Conservation (phyloP, 2,113 vertebrate species). For the Prunella fulvescens region DNA sequence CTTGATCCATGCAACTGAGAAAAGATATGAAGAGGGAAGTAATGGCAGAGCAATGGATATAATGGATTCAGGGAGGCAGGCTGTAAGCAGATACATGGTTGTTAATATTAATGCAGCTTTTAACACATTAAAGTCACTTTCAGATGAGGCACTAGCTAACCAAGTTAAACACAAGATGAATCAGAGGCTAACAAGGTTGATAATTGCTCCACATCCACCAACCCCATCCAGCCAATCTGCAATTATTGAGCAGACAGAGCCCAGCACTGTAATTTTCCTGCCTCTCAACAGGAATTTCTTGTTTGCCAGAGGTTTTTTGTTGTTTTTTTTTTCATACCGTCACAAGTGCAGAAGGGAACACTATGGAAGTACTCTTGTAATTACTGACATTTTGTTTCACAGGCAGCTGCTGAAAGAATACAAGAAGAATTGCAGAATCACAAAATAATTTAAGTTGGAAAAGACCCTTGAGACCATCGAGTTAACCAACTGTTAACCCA, state of each 20-base stretch:
- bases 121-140: not conserved
- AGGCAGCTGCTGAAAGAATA: not conserved
- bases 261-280: not conserved
- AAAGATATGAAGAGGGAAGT: not conserved
- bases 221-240: not conserved
- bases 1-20: not conserved
- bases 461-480: not conserved
- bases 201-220: not conserved
- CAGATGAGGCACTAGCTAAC: not conserved
- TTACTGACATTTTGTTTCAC: not conserved
- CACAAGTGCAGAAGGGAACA: not conserved
- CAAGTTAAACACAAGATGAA: not conserved
- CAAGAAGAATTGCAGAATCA: not conserved
- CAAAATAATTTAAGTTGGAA: not conserved
- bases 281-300: not conserved
- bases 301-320: not conserved
- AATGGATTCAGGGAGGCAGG: not conserved
- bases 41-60: not conserved
- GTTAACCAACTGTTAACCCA: not conserved
- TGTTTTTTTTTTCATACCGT: not conserved
- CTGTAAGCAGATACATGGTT: not conserved
- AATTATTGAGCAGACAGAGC: not conserved
- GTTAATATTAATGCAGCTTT: not conserved
- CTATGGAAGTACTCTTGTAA: not conserved
- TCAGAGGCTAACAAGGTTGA: not conserved